Conservation (phyloP, 2,888 invertebrate species). For the Epistrophella euchroma region DNA sequence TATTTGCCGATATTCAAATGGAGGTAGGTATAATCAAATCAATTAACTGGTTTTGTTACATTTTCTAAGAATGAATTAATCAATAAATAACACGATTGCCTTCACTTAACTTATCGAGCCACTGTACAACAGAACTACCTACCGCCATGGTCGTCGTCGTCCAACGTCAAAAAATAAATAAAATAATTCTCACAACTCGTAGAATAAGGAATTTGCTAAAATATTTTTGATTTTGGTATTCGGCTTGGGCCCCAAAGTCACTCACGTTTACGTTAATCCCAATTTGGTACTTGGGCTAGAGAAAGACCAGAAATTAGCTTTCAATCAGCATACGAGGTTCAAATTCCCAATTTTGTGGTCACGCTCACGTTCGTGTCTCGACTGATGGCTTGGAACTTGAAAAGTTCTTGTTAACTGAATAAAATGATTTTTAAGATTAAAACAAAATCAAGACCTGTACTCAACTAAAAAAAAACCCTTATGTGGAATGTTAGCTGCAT, state of each 20-base stretch:
- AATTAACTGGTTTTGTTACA: conserved; percentile 12
- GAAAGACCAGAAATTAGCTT: conserved; percentile 37
- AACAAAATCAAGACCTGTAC: conserved; percentile 37
- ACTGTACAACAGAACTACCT: conserved; percentile 18
- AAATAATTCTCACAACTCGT: conserved; percentile 1
- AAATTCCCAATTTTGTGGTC: conserved; percentile 16
- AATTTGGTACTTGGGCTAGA: neutral
- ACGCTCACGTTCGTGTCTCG: neutral
- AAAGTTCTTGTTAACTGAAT: conserved; percentile 1
- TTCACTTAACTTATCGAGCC: neutral
- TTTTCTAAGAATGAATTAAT: neutral
- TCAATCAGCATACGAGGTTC: conserved; percentile 31
- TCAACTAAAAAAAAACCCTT: conserved; percentile 1
- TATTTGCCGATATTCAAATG: neutral
- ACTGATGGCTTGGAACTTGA: conserved; percentile 12
- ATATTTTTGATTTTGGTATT: neutral
- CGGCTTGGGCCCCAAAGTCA: neutral
- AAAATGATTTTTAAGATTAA: conserved; percentile 15
- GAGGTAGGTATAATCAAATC: neutral
- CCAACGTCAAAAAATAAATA: neutral
- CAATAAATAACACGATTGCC: conserved; percentile 5
- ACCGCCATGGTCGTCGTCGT: neutral
- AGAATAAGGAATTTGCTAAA: neutral
- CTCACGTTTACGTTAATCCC: conserved; percentile 12
- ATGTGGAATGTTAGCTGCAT: conserved; percentile 41